Evolutionary conservation across 2,797 vertebrate genomes (phyloP), one percentile per base, ranked within the genome.

Genomic region (Sebastes hubbsi): DNA sequence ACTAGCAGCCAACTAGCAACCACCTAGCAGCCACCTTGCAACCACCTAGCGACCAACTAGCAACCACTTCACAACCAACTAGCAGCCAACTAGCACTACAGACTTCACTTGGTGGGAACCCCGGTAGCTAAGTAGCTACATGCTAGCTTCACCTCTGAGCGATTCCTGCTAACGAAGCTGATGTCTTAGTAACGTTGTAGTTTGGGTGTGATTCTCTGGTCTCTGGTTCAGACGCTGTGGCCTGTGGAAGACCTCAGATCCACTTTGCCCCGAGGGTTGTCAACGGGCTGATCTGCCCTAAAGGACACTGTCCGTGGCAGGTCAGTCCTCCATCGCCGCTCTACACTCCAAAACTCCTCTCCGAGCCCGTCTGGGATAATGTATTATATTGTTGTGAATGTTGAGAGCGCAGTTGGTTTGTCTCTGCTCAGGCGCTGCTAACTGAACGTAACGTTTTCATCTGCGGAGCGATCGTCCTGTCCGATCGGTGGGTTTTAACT

Each of bases 231-330:
- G 97, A 95, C 66, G 65, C 83, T 1, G 96, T 97, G 32, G 95
- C 96, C 1, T 99, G 98, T 90, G 98, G 98, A 54, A 95, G 93
- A 80, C 77, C 77, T 71, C 91, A 84, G 76, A 81, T 91, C 3
- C 38, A 24, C 1, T 65, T 90, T 4, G 1, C 29, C 14, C 96
- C 96, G 0, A 95, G 97, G 83, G 97, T 99, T 3, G 95, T 99
- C 20, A 97, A 96, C 12, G 98, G 98, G 29, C 54, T 88, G 1
- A 56, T 80, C 18, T 98, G 97, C 80, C 97, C 96, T 72, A 97
- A 93, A 82, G 98, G 98, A 76, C 95, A 97, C 75, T 99, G 97
- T 89, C 98, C 98, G 0, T 99, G 98, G 98, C 98, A 99, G 97
- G 98, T 98, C 82, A 24, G 78, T 20, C 6, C 27, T 3, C 7